Evolutionary conservation across 2,797 vertebrate species (phyloP), one percentile per base, ranked within the genome.

Genomic region (Oreochromis mossambicus): DNA sequence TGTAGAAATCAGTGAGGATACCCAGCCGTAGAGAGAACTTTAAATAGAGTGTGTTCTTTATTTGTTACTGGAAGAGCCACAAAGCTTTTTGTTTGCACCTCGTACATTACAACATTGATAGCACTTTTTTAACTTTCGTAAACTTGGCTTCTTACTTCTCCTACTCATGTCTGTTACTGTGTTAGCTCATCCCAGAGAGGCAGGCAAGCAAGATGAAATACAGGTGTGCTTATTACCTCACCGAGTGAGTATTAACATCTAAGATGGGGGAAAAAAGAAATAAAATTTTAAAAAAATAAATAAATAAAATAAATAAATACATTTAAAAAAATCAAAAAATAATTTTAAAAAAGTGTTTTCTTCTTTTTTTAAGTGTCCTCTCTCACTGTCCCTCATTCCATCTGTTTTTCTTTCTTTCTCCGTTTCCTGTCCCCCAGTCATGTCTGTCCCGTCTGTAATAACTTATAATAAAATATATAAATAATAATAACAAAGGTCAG

Each of bases 381-480:
- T 56, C 1, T 17, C 55, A 56, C 26, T 9, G 55, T 56, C 8
- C 55, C 26, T 58, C 55, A 0, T 32, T 14, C 55, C 55, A 26
- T 55, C 8, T 55, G 4, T 1, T 7, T 55, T 3, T 3, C 2
- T 15, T 7, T 0, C 52, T 4, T 3, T 0, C 1, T 2, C 4
- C 6, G 2, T 1, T 3, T 41, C 9, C 0, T 52, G 11, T 52
- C 50, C 50, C 9, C 50, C 9, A 52, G 5, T 52, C 5, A 6
- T 21, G 5, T 21, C 50, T 52, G n/a, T 21, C 5, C 19, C 0
- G 5, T 9, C n/a, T 21, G 3, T 51, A 21, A 52, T n/a, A 52
- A 52, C n/a, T 21, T 52, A 52, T 21, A 51, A 51, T n/a, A 10
- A 51, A 21, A 52, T 1, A 52, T 52, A 52, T 21, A 52, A 52